Base-by-base conservation (phyloP, 2,888 invertebrate genomes). In the Cosmia trapezina region DNA sequence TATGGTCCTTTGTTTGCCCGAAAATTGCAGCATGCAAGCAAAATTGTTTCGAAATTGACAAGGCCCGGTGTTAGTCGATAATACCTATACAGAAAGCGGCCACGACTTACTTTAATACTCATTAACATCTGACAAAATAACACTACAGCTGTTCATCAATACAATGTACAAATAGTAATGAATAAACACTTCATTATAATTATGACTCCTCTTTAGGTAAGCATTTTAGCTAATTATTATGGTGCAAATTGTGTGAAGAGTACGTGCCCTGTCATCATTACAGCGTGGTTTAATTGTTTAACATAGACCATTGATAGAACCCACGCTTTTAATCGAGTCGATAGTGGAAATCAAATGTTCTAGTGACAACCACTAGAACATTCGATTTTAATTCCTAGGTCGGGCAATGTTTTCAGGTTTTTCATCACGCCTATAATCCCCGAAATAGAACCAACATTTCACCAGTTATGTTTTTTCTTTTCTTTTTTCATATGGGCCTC, bases 241-340 rank as follows among this genome's bases (percentile, higher is more conserved):
- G 62, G 19, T 57, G 19, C 0, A 22, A 9, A 73, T 57, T 63
- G 41, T 73, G 33, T 63, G 43, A 19, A 4, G 7, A 17, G 33
- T 33, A 62, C 4, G 11, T 61, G 64, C 14, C n/a, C 7, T 54
- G 63, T 80, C 75, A 76, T 61, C 64, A 45, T 80, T 64, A 65
- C 12, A 54, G 11, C 1, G 5, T 33, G 7, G 14, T 56, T 80
- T 56, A 61, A 80, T 73, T 64, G 75, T 64, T 65, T 45, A 22
- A 17, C 33, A 19, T 12, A 1, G 7, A 41, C 45, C 41, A 17
- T 59, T 63, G 37, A 80, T 59, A 53, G 17, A 47, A 7, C 22
- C 61, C 33, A 79, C 51, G 56, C 57, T 19, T n/a, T 28, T 7
- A 61, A 49, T 70, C 37, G 12, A 59, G 57, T 12, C 5, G 17